These are phyloP conservation scores for Temnothorax curvispinosus DNA, from an alignment of 1,140 invertebrate genomes.

Conservation along the genomic window DNA sequence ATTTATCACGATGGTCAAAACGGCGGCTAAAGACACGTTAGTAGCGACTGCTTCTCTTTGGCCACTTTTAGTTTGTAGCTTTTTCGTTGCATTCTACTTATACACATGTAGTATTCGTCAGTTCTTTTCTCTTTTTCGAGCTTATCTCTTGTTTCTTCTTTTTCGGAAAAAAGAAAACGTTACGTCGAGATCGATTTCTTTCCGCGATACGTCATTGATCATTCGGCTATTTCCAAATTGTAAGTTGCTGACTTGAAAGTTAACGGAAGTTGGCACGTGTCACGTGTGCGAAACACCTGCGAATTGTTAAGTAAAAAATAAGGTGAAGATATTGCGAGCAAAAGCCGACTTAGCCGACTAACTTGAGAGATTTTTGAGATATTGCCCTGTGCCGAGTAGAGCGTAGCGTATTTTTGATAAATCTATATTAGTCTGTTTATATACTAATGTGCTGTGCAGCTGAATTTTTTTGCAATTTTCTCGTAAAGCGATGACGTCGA, in stretches of 20 bases:
- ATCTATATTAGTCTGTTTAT: too few species aligned
- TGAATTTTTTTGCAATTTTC: too few species aligned
- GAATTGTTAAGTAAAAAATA: neutral
- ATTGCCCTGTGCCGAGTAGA: too few species aligned
- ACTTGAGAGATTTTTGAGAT: neutral
- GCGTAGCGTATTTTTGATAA: too few species aligned
- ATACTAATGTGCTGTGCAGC: too few species aligned
- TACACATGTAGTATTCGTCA: neutral
- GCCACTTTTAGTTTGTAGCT: neutral
- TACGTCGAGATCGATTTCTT: too few species aligned
- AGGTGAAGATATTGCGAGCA: neutral
- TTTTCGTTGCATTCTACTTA: slow-evolving; percentile 71
- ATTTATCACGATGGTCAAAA: neutral
- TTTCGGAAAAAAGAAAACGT: neutral
- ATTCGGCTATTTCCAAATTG: neutral
- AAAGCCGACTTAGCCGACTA: neutral
- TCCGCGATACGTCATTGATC: too few species aligned
- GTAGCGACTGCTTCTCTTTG: neutral
- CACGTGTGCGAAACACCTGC: too few species aligned
- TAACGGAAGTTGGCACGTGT: neutral
- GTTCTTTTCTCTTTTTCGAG: neutral
- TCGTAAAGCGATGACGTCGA: too few species aligned
- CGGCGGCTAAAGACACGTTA: too few species aligned
- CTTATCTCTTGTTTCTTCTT: too few species aligned
- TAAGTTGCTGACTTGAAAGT: neutral